phyloP scores from a whole-genome alignment of 2,888 invertebrate genomes.

The Andrena trimmerana region DNA sequence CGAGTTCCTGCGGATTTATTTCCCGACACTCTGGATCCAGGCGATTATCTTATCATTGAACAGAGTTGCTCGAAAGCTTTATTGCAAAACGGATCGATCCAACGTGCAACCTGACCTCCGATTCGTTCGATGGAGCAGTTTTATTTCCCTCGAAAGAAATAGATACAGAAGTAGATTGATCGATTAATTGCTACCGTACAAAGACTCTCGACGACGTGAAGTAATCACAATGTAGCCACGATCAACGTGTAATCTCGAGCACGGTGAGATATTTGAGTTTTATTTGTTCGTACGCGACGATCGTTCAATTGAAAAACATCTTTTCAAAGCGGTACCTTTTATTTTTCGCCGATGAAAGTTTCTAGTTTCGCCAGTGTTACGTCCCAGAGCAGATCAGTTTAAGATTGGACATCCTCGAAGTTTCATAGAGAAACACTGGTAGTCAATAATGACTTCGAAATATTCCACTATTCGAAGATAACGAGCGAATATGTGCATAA shows the following conservation, averaged over 20 bases:
- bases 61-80: constrained; percentile 21
- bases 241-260: not conserved
- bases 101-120: not conserved
- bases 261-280: not conserved
- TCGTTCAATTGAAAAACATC: not conserved
- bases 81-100: constrained; percentile 15
- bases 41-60: constrained; percentile 33
- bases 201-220: not conserved
- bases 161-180: not conserved
- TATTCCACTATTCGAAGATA: too few species aligned
- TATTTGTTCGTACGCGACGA: not conserved
- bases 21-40: not conserved
- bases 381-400: too few species aligned
- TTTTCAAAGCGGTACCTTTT: not conserved
- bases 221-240: not conserved
- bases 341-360: too few species aligned
- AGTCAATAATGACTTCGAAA: too few species aligned
- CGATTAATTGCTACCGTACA: not conserved
- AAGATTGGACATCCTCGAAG: too few species aligned
- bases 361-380: too few species aligned
- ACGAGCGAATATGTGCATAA: too few species aligned
- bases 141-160: not conserved
- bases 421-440: too few species aligned
- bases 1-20: constrained; percentile 9
- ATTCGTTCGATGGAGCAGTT: not conserved